Evolutionary conservation across 1,140 invertebrate genomes (phyloP).

Genomic region (Leptinotarsa lineolata): DNA sequence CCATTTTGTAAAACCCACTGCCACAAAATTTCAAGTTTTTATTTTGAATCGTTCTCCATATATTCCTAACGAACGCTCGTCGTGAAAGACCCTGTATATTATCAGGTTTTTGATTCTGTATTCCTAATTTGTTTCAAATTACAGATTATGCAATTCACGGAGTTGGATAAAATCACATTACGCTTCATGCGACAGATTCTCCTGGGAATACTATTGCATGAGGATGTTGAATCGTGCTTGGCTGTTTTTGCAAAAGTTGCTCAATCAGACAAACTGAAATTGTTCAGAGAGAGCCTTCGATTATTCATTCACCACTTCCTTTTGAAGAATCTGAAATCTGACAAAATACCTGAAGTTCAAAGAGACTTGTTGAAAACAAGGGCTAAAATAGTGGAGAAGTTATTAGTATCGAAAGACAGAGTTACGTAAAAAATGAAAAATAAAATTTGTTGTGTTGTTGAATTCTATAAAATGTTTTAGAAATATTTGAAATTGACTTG

Average conservation of each 20-base stretch:
- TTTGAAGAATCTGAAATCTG: slow-evolving; percentile 65
- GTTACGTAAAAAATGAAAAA: not conserved
- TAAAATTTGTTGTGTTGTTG: not conserved
- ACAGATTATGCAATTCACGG: slow-evolving; percentile 79
- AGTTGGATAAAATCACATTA: slow-evolving; percentile 73
- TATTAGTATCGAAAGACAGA: slow-evolving; percentile 53
- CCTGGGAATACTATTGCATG: slow-evolving; percentile 69
- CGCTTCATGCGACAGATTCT: slow-evolving; percentile 74
- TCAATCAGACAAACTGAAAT: slow-evolving; percentile 67
- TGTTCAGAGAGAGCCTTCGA: slow-evolving; percentile 74
- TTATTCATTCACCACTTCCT: slow-evolving; percentile 83
- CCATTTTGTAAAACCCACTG: too few species aligned
- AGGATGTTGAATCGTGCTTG: slow-evolving; percentile 62
- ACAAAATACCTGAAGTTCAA: slow-evolving; percentile 59
- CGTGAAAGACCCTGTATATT: too few species aligned
- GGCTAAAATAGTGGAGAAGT: slow-evolving; percentile 61
- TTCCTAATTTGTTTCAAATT: slow-evolving; percentile 38
- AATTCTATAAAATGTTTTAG: too few species aligned
- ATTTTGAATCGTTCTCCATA: too few species aligned
- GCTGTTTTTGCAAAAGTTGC: slow-evolving; percentile 71
- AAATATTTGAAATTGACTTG: too few species aligned
- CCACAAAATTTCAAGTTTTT: too few species aligned
- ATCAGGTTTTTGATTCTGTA: too few species aligned
- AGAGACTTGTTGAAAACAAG: slow-evolving; percentile 60
- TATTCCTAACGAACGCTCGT: too few species aligned